Evolutionary conservation across 2,113 vertebrate genomes (phyloP).

Genomic region (Argyrosomus japonicus): DNA sequence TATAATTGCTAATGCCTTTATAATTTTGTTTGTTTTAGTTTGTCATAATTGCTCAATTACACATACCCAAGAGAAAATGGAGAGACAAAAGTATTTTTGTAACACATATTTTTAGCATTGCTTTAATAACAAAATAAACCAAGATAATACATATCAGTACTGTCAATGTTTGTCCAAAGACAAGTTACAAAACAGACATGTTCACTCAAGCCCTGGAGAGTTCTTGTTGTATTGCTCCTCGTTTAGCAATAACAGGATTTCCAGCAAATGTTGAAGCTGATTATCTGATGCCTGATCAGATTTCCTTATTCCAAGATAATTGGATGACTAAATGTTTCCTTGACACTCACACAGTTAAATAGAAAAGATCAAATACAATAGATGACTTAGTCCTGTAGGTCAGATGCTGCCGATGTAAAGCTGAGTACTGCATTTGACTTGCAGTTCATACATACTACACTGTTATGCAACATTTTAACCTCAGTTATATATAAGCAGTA

Average conservation of each 20-base stretch:
- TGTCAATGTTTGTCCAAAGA: background rate
- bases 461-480: background rate
- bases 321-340: background rate
- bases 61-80: background rate
- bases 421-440: background rate
- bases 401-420: background rate
- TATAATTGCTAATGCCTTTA: background rate
- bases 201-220: background rate
- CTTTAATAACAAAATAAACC: background rate
- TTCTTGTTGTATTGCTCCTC: background rate
- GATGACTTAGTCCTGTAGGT: no score
- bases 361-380: background rate
- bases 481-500: background rate
- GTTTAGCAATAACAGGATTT: background rate
- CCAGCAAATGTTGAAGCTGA: no score
- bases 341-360: background rate
- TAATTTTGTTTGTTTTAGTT: background rate
- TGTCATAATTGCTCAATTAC: background rate
- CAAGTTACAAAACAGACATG: background rate
- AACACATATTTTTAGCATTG: background rate
- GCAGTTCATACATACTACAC: background rate
- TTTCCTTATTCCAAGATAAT: background rate
- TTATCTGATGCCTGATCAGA: background rate
- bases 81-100: background rate
- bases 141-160: background rate